Conservation (phyloP, 2,797 vertebrate species). For the Micropoecilia bifurca region DNA sequence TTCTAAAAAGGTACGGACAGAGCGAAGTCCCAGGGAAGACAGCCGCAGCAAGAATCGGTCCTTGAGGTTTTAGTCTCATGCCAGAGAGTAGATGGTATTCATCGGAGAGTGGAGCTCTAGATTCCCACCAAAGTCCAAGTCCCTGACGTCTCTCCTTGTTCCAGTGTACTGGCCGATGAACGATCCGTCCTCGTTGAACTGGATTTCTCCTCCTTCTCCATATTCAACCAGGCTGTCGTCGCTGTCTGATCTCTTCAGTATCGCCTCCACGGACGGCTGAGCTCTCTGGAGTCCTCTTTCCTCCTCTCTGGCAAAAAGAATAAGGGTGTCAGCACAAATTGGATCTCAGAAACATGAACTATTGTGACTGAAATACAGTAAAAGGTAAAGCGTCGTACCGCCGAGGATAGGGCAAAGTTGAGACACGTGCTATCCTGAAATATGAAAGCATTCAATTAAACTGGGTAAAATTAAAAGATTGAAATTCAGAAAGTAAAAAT, state of each 20-base stretch:
- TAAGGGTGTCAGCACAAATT: background rate
- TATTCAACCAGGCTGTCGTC: slow-evolving; percentile 98
- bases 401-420: slow-evolving; percentile 80
- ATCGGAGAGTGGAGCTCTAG: slow-evolving; percentile 93
- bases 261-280: slow-evolving; percentile 90
- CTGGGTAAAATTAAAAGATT: background rate
- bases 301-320: slow-evolving; percentile 85
- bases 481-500: background rate
- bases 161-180: slow-evolving; percentile 99
- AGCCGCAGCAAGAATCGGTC: slow-evolving; percentile 6
- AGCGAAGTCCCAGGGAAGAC: slow-evolving; percentile 17
- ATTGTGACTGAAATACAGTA: background rate
- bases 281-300: slow-evolving; percentile 92
- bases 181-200: slow-evolving; percentile 96
- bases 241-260: slow-evolving; percentile 90
- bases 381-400: slow-evolving; percentile 68
- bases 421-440: slow-evolving; percentile 81
- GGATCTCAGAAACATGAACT: background rate
- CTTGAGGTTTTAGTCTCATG: slow-evolving; percentile 71
- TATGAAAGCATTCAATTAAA: slow-evolving; percentile 32
- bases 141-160: slow-evolving; percentile 89
- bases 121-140: slow-evolving; percentile 90
- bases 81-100: slow-evolving; percentile 94
- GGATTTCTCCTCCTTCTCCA: slow-evolving; percentile 92
- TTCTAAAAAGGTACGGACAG: slow-evolving; percentile 9